phyloP scores from a whole-genome alignment of 2,113 vertebrate species.

The Opisthocomus hoazin region DNA sequence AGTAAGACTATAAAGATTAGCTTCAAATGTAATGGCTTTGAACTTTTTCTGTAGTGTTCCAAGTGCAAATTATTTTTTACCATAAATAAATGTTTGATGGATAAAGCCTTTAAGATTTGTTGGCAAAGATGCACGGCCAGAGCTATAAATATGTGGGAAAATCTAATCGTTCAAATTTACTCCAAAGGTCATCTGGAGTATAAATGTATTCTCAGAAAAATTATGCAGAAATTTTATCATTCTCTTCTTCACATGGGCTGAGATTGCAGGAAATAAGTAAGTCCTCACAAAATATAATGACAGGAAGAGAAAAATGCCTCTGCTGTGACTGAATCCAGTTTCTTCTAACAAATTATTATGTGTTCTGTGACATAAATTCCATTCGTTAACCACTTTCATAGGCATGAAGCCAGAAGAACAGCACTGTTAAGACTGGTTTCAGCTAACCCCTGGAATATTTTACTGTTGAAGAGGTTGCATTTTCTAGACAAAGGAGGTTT shows the following conservation, averaged over 20 bases:
- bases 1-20: background rate
- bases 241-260: constrained; percentile 46
- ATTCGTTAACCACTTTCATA: constrained; percentile 52
- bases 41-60: background rate
- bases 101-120: background rate
- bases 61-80: background rate
- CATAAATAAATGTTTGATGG: constrained; percentile 11
- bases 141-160: constrained; percentile 63
- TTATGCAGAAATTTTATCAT: constrained; percentile 50
- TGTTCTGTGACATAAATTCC: constrained; percentile 60
- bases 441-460: constrained; percentile 25
- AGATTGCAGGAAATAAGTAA: constrained; percentile 48
- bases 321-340: constrained; percentile 55
- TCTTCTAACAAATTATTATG: constrained; percentile 60
- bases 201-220: constrained; percentile 64
- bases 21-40: background rate
- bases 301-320: constrained; percentile 62
- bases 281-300: constrained; percentile 51
- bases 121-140: background rate
- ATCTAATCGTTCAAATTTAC: constrained; percentile 57
- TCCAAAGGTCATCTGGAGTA: constrained; percentile 50
- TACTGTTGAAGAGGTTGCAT: background rate
- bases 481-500: constrained; percentile 49
- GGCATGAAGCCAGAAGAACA: constrained; percentile 51
- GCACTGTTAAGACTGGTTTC: background rate